phyloP scores from a whole-genome alignment of 2,888 invertebrate species.

The Nematopogon swammerdamellus region DNA sequence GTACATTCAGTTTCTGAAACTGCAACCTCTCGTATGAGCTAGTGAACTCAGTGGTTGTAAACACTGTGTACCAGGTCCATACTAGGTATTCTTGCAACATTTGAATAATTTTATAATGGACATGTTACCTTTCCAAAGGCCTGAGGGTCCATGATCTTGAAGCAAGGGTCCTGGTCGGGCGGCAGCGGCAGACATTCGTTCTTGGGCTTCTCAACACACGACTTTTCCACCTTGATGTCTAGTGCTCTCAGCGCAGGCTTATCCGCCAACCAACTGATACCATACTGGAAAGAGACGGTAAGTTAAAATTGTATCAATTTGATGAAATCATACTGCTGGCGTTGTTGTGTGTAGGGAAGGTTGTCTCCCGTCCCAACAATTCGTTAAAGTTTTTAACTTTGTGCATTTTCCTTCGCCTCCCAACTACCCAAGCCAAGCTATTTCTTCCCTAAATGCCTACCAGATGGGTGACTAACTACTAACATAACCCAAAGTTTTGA shows the following conservation, averaged over 20 bases:
- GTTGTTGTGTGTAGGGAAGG: no score
- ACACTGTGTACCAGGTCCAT: background rate
- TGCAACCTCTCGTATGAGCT: background rate
- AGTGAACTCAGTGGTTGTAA: background rate
- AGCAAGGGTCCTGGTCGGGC: constrained; percentile 64
- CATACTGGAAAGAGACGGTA: constrained; percentile 24
- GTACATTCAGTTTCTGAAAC: background rate
- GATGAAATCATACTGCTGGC: no score
- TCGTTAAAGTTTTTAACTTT: no score
- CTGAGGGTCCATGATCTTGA: constrained; percentile 53
- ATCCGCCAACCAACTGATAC: constrained; percentile 55
- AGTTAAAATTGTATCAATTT: no score
- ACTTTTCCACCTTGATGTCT: constrained; percentile 38
- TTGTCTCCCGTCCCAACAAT: no score
- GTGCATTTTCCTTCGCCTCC: no score
- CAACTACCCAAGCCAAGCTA: no score
- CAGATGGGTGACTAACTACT: no score
- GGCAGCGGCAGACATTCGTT: constrained; percentile 51
- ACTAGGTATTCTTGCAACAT: background rate
- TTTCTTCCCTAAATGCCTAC: no score
- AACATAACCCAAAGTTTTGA: no score
- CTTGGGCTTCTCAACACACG: constrained; percentile 39
- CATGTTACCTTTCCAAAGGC: constrained; percentile 56
- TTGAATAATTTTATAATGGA: background rate
- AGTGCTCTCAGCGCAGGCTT: constrained; percentile 38